A percentile compares a stretch with the other conserved stretches of the same genome.
phyloP scores from a whole-genome alignment of 2,113 vertebrate genomes.

The Ifrita kowaldi region DNA sequence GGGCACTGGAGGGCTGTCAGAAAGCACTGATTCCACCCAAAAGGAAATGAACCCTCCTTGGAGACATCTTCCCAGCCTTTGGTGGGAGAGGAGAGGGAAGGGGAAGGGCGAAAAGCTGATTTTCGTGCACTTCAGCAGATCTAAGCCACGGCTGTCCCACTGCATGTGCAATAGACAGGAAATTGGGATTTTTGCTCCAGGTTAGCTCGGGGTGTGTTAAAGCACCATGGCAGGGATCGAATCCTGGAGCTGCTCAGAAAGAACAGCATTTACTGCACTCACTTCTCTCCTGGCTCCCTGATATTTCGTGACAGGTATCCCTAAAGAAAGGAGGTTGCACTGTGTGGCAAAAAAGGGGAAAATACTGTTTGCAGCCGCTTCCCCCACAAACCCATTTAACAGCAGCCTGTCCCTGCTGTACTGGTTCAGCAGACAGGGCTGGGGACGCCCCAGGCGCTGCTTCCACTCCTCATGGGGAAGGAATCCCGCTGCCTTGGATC shows the following conservation, averaged over 20 bases:
- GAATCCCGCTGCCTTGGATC: not conserved
- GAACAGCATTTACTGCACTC: not conserved
- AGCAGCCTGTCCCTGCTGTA: not conserved
- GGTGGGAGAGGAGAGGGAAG: not conserved
- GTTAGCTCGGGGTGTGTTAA: not conserved
- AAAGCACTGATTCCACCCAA: not conserved
- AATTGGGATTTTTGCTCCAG: not conserved
- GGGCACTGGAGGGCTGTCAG: not conserved
- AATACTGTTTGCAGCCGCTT: not conserved
- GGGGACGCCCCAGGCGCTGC: not conserved
- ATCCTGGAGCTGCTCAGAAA: not conserved
- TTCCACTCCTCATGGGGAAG: not conserved
- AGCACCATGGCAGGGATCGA: not conserved
- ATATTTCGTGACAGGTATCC: not conserved
- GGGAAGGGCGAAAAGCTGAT: not conserved
- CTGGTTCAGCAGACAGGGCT: not conserved
- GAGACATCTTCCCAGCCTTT: not conserved
- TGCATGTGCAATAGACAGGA: accelerated
- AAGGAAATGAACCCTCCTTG: not conserved
- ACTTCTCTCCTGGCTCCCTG: not conserved
- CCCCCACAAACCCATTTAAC: not conserved
- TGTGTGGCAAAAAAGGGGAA: not conserved
- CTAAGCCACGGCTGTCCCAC: not conserved
- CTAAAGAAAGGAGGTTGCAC: not conserved
- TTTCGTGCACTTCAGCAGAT: not conserved